phyloP scores from a whole-genome alignment of 2,113 vertebrate species.

The Bos taurus region ARS-UCD2.0 NC_037339.1:65483001-65483500 shows the following conservation, averaged over 20 bases:
- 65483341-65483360: conserved; percentile 77
- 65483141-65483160: neutral
- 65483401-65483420: conserved; percentile 83
- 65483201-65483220: conserved; percentile 35
- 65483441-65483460: conserved; percentile 84
- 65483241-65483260: conserved; percentile 29
- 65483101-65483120: neutral
- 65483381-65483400: conserved; percentile 83
- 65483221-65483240: conserved; percentile 35
- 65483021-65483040: conserved; percentile 2
- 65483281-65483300: conserved; percentile 77
- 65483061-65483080: neutral
- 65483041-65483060: neutral
- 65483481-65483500: conserved; percentile 80
- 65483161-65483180: neutral
- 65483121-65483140: neutral
- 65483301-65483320: conserved; percentile 76
- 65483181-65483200: conserved; percentile 45
- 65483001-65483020: conserved; percentile 23
- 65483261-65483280: conserved; percentile 72
- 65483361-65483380: conserved; percentile 82
- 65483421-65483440: conserved; percentile 82
- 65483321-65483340: conserved; percentile 82
- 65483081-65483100: neutral
- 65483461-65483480: conserved; percentile 85